phyloP scores from a whole-genome alignment of 1,140 invertebrate genomes.

The Elysia chlorotica region DNA sequence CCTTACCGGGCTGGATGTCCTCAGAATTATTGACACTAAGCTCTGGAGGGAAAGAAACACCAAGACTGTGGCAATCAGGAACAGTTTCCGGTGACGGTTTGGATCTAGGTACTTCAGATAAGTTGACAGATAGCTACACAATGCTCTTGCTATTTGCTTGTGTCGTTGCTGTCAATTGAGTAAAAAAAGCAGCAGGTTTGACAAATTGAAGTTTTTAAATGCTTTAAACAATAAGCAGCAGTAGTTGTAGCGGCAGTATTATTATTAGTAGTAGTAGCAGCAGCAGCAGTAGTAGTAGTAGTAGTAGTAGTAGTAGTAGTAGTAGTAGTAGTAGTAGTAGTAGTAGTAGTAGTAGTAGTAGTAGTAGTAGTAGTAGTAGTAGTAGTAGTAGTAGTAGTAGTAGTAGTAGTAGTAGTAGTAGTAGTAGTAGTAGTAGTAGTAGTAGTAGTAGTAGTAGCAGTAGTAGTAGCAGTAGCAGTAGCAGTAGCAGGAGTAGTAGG shows the following conservation, averaged over 20 bases:
- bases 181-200: no score
- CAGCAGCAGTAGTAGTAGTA: slow-evolving; percentile 5
- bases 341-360: neutral
- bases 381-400: slow-evolving; percentile 1
- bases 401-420: slow-evolving; percentile 6
- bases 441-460: neutral
- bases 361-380: slow-evolving; percentile 3
- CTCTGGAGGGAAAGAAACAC: no score
- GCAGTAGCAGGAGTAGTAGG: neutral
- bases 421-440: slow-evolving; percentile 6
- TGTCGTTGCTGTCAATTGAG: no score
- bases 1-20: no score
- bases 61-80: no score
- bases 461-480: slow-evolving; percentile 8
- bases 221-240: neutral
- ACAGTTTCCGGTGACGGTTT: no score
- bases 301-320: slow-evolving; percentile 6
- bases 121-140: no score
- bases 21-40: no score
- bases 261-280: neutral
- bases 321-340: slow-evolving; percentile 3
- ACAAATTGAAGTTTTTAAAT: no score
- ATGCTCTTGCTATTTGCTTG: no score
- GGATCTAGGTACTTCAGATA: no score
- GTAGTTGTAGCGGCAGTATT: neutral